Evolutionary conservation across 2,113 vertebrate genomes (phyloP).

Genomic region (Dissostichus mawsoni): DNA sequence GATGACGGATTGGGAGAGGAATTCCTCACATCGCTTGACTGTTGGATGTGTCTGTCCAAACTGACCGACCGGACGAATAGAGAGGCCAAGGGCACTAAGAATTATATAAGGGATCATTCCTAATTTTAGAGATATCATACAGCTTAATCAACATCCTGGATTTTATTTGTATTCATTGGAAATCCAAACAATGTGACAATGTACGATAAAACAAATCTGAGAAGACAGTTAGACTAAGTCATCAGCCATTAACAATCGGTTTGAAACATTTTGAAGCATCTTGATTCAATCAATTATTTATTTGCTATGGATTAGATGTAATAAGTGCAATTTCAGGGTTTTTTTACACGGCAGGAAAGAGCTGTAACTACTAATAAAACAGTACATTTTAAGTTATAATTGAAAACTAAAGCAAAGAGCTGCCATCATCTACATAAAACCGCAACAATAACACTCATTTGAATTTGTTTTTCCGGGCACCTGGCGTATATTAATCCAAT

Average conservation of each 20-base stretch:
- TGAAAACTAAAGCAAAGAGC: neutral
- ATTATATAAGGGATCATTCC: constrained; percentile 24
- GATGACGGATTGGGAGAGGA: constrained; percentile 54
- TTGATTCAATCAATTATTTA: neutral
- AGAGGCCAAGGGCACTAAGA: constrained; percentile 15
- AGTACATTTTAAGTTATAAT: neutral
- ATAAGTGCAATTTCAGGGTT: neutral
- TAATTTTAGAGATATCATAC: constrained; percentile 1
- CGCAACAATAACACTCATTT: neutral
- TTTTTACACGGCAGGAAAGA: constrained; percentile 4
- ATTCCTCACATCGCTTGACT: constrained; percentile 36
- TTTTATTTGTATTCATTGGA: neutral
- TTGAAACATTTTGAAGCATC: neutral
- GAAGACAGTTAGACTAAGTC: neutral
- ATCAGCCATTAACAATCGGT: neutral
- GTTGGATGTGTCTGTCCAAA: constrained; percentile 40
- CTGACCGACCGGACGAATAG: neutral
- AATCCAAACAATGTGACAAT: neutral
- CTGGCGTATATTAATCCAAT: neutral
- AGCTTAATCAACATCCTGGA: neutral
- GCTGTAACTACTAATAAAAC: neutral
- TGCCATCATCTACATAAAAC: neutral
- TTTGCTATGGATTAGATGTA: neutral
- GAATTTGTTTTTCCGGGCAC: neutral
- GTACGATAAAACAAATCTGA: neutral